phyloP scores from a whole-genome alignment of 2,888 invertebrate genomes.

The Margaritifera margaritifera region DNA sequence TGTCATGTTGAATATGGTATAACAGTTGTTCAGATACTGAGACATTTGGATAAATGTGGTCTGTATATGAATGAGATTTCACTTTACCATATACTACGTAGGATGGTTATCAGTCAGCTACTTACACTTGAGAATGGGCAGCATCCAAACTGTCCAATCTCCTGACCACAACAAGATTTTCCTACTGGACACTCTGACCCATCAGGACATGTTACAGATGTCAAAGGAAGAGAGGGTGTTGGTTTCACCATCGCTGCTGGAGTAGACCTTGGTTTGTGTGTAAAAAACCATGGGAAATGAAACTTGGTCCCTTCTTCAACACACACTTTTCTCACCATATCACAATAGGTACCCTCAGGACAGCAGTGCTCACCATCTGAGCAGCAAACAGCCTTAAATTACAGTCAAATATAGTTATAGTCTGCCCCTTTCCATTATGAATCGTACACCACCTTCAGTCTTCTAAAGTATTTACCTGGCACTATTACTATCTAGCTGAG shows the following conservation, averaged over 20 bases:
- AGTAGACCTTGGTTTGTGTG: slow-evolving; percentile 16
- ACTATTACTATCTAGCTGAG: too few relatives aligned
- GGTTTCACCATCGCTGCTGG: slow-evolving; percentile 25
- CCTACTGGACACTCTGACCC: slow-evolving; percentile 48
- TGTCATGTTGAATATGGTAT: too few relatives aligned
- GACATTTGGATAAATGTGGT: too few relatives aligned
- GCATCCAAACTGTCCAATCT: slow-evolving; percentile 58
- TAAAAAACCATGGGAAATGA: slow-evolving; percentile 12
- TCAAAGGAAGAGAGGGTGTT: slow-evolving; percentile 14
- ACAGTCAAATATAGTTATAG: too few relatives aligned
- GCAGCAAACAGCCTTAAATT: slow-evolving; percentile 59
- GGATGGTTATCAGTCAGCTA: background rate
- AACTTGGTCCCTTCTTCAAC: slow-evolving; percentile 9
- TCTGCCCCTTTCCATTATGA: too few relatives aligned
- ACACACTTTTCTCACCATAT: slow-evolving; percentile 24
- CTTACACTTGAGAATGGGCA: slow-evolving; percentile 63
- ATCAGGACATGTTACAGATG: slow-evolving; percentile 37
- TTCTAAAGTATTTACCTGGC: too few relatives aligned
- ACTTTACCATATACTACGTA: too few relatives aligned
- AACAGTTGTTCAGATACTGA: too few relatives aligned
- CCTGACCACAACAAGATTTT: slow-evolving; percentile 61
- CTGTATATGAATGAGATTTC: too few relatives aligned
- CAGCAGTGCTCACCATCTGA: slow-evolving; percentile 65
- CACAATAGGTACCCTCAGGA: slow-evolving; percentile 50
- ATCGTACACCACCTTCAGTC: too few relatives aligned